Conservation (phyloP, 2,113 vertebrate species). For the Entomyzon cyanotis region DNA sequence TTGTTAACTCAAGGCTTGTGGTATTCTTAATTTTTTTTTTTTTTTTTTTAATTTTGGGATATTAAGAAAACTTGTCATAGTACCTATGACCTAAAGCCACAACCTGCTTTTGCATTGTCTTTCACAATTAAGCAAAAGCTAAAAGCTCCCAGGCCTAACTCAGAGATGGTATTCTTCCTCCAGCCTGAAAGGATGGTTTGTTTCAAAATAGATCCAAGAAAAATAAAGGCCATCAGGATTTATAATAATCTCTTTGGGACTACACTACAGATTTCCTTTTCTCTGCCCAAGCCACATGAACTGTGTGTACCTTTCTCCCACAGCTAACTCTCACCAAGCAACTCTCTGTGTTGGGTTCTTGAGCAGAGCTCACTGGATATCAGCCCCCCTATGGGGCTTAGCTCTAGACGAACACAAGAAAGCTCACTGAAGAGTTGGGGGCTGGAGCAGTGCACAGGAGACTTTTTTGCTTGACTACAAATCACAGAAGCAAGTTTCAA, state of each 20-base stretch:
- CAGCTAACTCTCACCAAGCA: neutral
- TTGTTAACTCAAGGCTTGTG: neutral
- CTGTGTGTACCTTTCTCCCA: neutral
- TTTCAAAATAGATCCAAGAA: neutral
- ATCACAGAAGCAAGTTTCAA: neutral
- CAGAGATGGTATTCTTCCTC: neutral
- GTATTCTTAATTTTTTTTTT: neutral
- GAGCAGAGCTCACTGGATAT: neutral
- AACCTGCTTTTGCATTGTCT: neutral
- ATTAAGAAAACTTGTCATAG: neutral
- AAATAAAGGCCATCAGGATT: neutral
- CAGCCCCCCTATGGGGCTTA: rapidly evolving
- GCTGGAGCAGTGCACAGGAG: neutral
- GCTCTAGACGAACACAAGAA: neutral
- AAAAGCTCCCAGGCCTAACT: neutral
- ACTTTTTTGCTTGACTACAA: neutral
- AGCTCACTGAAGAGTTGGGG: neutral
- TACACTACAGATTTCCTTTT: neutral
- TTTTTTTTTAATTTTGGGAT: neutral
- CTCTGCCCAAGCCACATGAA: neutral
- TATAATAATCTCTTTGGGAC: neutral
- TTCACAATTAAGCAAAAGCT: neutral
- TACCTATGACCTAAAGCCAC: neutral
- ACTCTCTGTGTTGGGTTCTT: neutral
- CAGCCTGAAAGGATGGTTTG: neutral